Base-by-base conservation (phyloP, 2,113 vertebrate species). In the Picathartes gymnocephalus region DNA sequence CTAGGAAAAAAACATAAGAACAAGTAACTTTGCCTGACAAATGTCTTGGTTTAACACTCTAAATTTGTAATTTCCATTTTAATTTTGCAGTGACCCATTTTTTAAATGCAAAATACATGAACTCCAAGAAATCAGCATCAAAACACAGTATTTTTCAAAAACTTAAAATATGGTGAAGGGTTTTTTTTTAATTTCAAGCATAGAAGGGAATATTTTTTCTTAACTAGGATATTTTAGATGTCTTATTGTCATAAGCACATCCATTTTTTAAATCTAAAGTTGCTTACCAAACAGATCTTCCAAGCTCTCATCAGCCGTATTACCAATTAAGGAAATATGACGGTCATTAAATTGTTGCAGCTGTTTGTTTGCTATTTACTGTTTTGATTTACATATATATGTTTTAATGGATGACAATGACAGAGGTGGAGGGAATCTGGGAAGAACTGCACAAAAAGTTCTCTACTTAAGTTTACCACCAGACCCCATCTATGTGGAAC, bases 311-410 rank as follows among this genome's bases (percentile, higher is more conserved):
- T 9, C 18, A 71, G 19, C 74, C 8, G 3, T 78, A 45, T 25
- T 50, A 40, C 4, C 9, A 21, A 50, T 7, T 16, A 92, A 50
- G 65, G 79, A 89, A 95, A 71, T 45, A 76, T 11, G 39, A 92
- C 30, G 25, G 10, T 58, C 8, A 19, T 82, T 72, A 95, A 83
- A 90, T 61, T 69, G 37, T 76, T 74, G 66, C 65, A 88, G 39
- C 44, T 82, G 12, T 83, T 94, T 95, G 12, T 70, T 96, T 95
- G 44, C 24, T 81, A 27, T 94, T 95, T 90, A 35, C 30, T 54
- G 4, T 83, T 95, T 93, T 93, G 35, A 91, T 92, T 92, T 80
- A 37, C 16, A 1, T 33, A 50, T 65, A 50, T 71, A 80, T 79
- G 39, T 91, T 97, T 92, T 65, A 70, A 88, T 27, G 33, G 18